Percentiles rank a stretch among this genome's conserved stretches.
Conservation (phyloP, 2,888 invertebrate genomes). For the Callosobruchus maculatus region DNA sequence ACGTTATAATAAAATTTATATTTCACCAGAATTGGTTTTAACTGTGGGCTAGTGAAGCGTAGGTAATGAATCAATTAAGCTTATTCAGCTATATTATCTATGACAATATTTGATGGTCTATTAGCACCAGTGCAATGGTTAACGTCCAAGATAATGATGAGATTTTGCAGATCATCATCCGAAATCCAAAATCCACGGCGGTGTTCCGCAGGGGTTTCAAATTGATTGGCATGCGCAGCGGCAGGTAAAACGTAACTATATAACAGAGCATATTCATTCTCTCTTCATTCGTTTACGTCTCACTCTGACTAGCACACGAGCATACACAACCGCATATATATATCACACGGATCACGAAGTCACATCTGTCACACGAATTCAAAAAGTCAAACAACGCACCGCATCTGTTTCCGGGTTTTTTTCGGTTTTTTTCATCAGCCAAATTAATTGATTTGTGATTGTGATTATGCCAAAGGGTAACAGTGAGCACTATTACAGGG, state of each 20-base stretch:
- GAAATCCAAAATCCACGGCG: neutral
- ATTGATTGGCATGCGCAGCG: neutral
- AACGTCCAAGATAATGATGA: no score
- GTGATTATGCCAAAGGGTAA: slow-evolving; percentile 26
- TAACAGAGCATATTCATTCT: slow-evolving; percentile 22
- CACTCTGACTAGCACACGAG: slow-evolving; percentile 11
- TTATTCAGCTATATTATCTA: no score
- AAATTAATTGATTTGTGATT: slow-evolving; percentile 20
- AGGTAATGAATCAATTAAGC: no score
- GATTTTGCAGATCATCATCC: neutral
- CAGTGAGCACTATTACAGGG: slow-evolving; percentile 28
- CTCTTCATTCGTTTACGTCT: slow-evolving; percentile 24
- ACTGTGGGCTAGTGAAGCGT: no score
- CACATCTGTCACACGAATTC: slow-evolving; percentile 8
- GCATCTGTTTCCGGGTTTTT: slow-evolving; percentile 4
- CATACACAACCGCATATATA: neutral
- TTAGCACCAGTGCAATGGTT: no score
- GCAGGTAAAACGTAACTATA: slow-evolving; percentile 22
- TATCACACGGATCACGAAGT: neutral
- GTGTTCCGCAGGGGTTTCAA: neutral
- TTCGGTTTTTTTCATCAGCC: slow-evolving; percentile 9
- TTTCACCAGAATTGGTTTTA: no score
- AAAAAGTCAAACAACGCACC: slow-evolving; percentile 19
- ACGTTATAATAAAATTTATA: no score
- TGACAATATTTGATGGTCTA: no score